Evolutionary conservation across 2,113 vertebrate genomes (phyloP), one percentile per base, ranked within the genome.

Genomic region (Caracal caracal): DNA sequence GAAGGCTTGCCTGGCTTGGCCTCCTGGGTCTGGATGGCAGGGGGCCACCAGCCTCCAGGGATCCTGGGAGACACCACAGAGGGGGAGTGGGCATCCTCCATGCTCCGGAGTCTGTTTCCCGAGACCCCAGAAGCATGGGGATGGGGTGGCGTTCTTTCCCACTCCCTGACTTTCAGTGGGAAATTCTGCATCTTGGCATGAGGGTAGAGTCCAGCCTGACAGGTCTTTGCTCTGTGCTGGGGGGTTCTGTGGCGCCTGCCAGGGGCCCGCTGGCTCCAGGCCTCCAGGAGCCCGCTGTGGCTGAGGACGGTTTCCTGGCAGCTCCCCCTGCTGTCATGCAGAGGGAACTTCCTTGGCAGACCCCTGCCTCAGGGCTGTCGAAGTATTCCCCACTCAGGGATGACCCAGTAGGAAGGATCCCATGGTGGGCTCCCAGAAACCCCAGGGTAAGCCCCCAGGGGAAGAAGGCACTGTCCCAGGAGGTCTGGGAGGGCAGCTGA

Each of bases 291-390:
- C 35, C 79, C 2, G 11, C 30, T 19, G 40, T 61, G 51, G 63
- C 20, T 12, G 8, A 13, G 53, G 53, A 4, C 3, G 11, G 30
- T 24, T 56, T 73, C 43, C 70, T 20, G 43, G 33, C 37, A 90
- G 84, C 81, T 51, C 88, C 84, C 96, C 96, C 95, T 97, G 95
- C 95, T 30, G 88, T 68, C 26, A 1, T 11, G 5, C 15, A 2
- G 24, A 22, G n/a, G 56, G 68, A 79, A 63, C 49, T 51, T 43
- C 59, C 10, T 33, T 65, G 43, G 73, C 2, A 3, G 20, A 26
- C 66, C 3, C 5, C n/a, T 35, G 2, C 37, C 11, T 0, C 28
- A 43, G 20, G 17, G 30, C 53, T 53, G 80, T n/a, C 40, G 6
- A n/a, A 70, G 22, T 43, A 10, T 7, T 71, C 47, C 26, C 1